Conservation (phyloP, 2,113 vertebrate genomes). For the Sterrhoptilus dennistouni region DNA sequence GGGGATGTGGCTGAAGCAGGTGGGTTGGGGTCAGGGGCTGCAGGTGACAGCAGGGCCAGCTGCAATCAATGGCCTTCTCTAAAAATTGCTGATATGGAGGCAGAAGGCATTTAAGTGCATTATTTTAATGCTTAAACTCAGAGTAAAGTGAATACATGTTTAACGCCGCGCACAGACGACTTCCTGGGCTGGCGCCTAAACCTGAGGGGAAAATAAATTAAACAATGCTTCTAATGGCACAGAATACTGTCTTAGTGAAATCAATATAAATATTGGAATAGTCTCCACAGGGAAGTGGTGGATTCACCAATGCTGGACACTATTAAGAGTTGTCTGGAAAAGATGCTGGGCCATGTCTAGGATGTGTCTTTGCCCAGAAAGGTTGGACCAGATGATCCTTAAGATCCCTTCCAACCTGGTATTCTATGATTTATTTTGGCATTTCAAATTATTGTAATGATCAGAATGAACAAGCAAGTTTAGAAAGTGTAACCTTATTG, state of each 20-base stretch:
- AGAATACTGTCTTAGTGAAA: neutral
- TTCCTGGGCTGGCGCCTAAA: neutral
- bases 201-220: neutral
- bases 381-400: neutral
- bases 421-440: constrained; percentile 3
- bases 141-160: neutral
- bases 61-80: neutral
- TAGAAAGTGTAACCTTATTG: neutral
- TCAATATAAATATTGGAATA: neutral
- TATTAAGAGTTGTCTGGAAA: neutral
- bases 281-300: neutral
- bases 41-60: neutral
- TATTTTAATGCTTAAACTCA: neutral
- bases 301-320: neutral
- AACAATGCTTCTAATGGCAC: neutral
- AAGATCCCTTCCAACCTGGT: neutral
- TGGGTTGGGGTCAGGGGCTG: neutral
- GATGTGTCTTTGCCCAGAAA: neutral
- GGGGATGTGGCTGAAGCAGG: neutral
- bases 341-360: neutral
- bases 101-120: neutral
- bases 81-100: constrained; percentile 5
- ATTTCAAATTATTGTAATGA: constrained; percentile 35
- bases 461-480: constrained; percentile 16
- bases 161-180: neutral